Evolutionary conservation across 1,140 invertebrate genomes (phyloP).

Genomic region (Chironomus striatipennis): DNA sequence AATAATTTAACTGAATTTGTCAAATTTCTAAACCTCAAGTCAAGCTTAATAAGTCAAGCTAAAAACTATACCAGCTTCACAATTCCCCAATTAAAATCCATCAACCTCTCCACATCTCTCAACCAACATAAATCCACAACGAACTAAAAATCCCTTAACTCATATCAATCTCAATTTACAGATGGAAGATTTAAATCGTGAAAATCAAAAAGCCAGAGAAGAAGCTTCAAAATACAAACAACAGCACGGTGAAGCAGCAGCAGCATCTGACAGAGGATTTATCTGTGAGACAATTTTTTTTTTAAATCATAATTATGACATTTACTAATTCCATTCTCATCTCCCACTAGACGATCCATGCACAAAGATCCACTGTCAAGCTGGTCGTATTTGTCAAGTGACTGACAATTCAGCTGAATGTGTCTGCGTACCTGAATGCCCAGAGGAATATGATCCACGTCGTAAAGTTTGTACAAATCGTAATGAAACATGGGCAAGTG

Average conservation of each 20-base stretch:
- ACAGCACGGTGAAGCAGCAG: too few species aligned
- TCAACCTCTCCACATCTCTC: too few species aligned
- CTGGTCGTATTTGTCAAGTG: slow-evolving; percentile 78
- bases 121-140: too few species aligned
- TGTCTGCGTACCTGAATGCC: slow-evolving; percentile 76
- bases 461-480: slow-evolving; percentile 81
- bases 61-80: too few species aligned
- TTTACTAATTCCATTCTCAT: background rate
- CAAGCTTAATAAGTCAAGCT: too few species aligned
- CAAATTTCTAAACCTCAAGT: too few species aligned
- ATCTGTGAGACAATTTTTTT: background rate
- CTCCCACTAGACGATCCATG: slow-evolving; percentile 58
- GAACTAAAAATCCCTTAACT: too few species aligned
- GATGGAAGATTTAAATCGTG: slow-evolving; percentile 35
- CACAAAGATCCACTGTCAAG: slow-evolving; percentile 75
- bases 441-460: slow-evolving; percentile 64
- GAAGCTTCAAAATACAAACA: slow-evolving; percentile 29
- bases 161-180: slow-evolving; percentile 25
- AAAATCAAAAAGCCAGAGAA: slow-evolving; percentile 35
- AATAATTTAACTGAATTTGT: too few species aligned
- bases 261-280: background rate
- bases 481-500: slow-evolving; percentile 88
- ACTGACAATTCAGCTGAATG: slow-evolving; percentile 67
- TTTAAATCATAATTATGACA: background rate
- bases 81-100: too few species aligned